Base-by-base conservation (phyloP, 2,888 invertebrate species). In the Orthonevra nobilis region DNA sequence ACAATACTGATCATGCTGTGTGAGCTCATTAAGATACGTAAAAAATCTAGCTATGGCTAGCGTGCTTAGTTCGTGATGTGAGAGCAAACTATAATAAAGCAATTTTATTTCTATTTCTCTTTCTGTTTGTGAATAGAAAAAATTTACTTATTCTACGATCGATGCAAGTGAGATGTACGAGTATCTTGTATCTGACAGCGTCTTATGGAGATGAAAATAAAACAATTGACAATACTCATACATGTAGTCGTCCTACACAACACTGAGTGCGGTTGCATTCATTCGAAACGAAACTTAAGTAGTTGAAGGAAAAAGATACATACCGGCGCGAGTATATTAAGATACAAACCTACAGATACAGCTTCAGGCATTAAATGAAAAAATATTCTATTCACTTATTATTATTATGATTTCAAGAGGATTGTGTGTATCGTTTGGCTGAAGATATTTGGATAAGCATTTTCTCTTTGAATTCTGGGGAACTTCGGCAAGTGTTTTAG, bases 151-250 rank as follows among this genome's bases (percentile, higher is more conserved):
- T 23, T 7, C 17, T 3, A 30, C 36, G 30, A 69, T 69, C 69
- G 50, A 56, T 40, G 19, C 10, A n/a, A 36, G 23, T 23, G 12
- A 12, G 12, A 3, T 19, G 40, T 42, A 30, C 12, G 23, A 60
- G 46, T 32, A 19, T 32, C 32, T 19, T 46, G 5, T 32, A 17
- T 75, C 64, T 70, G 50, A 14, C 58, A 15, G n/a, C 19, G 36
- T 46, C 60, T 54, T 28, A 50, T 72, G 56, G 30, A 66, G 52
- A 46, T 60, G 72, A 50, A 79, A 66, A 79, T 79, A 72, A 79
- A 72, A 46, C 54, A 63, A 50, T 46, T 56, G 56, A 56, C 54
- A 69, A n/a, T 23, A 9, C 4, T 23, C 12, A 6, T 10, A 26
- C 20, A 15, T 12, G 42, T n/a, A n/a, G n/a, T n/a, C n/a, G n/a